These are phyloP conservation scores for Rhabdomys pumilio DNA, from an alignment of 2,797 vertebrate genomes.

Conservation along the genomic window DNA sequence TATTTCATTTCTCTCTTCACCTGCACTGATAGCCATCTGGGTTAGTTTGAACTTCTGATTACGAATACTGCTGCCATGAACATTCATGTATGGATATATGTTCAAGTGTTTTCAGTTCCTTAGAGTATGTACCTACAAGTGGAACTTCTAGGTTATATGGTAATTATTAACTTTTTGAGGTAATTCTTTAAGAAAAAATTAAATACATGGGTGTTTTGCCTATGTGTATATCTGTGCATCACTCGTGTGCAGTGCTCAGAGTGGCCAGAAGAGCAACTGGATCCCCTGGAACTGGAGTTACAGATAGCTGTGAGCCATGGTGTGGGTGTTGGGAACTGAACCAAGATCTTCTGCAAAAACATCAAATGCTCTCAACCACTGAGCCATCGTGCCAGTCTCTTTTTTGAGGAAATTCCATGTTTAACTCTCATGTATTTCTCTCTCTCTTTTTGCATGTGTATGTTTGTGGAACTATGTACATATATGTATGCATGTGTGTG, in stretches of 20 bases:
- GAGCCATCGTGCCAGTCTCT: not conserved
- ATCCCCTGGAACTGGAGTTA: not conserved
- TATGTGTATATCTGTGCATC: not conserved
- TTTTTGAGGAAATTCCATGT: conserved; percentile 20
- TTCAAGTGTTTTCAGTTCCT: conserved; percentile 47
- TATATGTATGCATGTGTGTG: not conserved
- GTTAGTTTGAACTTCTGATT: conserved; percentile 32
- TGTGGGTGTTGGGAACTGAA: not conserved
- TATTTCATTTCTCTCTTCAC: conserved; percentile 50
- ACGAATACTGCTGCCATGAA: conserved; percentile 39
- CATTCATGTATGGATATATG: not conserved
- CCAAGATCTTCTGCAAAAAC: not conserved
- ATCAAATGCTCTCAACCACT: not conserved
- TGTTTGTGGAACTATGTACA: not conserved
- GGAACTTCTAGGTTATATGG: not conserved
- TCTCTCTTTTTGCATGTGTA: not conserved
- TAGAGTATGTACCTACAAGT: conserved; percentile 32
- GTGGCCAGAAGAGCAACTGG: not conserved
- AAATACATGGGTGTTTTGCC: not conserved
- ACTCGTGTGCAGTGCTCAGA: not conserved
- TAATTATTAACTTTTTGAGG: conserved; percentile 43
- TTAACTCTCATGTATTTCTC: not conserved
- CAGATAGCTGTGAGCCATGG: not conserved
- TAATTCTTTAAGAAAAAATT: not conserved
- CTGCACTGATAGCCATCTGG: not conserved